phyloP scores from a whole-genome alignment of 2,113 vertebrate genomes.

The cat (Felis catus) region F.catus_Fca126_mat1.0 CM031413.1:130155001-130155500 shows the following conservation, averaged over 20 bases:
- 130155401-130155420: conserved; percentile 20
- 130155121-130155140: background rate
- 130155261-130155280: background rate
- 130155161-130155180: background rate
- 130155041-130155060: background rate
- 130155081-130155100: background rate
- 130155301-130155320: background rate
- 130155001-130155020: too few species aligned
- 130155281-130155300: background rate
- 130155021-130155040: background rate
- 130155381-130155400: background rate
- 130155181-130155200: background rate
- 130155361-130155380: background rate
- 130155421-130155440: conserved; percentile 53
- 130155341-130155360: background rate
- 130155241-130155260: background rate
- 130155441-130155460: conserved; percentile 27
- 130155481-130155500: conserved; percentile 49
- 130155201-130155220: conserved; percentile 20
- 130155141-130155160: background rate
- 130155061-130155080: background rate
- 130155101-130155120: background rate
- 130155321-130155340: background rate
- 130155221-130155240: background rate
- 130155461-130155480: conserved; percentile 53